A percentile compares a stretch with the other conserved stretches of the same genome.
These are phyloP conservation scores for Pyrocoelia pectoralis DNA, from an alignment of 2,888 invertebrate species.

Conservation along the genomic window DNA sequence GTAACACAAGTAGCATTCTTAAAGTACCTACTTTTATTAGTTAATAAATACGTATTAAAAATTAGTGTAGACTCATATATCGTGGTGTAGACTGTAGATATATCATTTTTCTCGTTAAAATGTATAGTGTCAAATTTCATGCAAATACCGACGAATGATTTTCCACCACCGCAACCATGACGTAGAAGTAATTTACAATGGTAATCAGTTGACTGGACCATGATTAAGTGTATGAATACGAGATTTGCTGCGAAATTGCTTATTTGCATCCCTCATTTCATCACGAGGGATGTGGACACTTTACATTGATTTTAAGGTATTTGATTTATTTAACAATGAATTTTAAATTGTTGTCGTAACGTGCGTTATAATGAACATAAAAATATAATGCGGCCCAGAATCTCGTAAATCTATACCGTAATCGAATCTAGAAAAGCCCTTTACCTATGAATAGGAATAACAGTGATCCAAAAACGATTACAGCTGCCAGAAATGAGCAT, in stretches of 20 bases:
- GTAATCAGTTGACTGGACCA: slow-evolving; percentile 61
- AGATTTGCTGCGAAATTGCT: slow-evolving; percentile 60
- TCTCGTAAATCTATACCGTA: slow-evolving; percentile 54
- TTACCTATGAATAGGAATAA: slow-evolving; percentile 60
- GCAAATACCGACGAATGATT: slow-evolving; percentile 35
- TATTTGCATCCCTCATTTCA: slow-evolving; percentile 50
- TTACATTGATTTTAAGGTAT: slow-evolving; percentile 20
- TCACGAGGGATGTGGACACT: slow-evolving; percentile 33
- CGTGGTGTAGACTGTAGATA: too few species aligned
- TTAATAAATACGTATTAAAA: too few species aligned
- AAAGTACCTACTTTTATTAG: too few species aligned
- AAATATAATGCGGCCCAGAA: slow-evolving; percentile 34
- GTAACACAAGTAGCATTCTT: too few species aligned
- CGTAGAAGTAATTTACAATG: slow-evolving; percentile 58
- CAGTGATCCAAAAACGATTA: slow-evolving; percentile 62
- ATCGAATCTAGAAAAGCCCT: slow-evolving; percentile 59
- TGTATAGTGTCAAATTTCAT: slow-evolving; percentile 1
- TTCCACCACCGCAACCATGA: slow-evolving; percentile 44
- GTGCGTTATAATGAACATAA: not conserved
- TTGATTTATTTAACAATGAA: slow-evolving; percentile 28
- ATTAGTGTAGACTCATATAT: too few species aligned
- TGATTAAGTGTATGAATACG: slow-evolving; percentile 62
- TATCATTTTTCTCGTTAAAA: not conserved
- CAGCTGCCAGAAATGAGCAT: slow-evolving; percentile 62
- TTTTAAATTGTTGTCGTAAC: not conserved